Conservation (phyloP, 2,888 invertebrate species). For the Proisotoma minuta region DNA sequence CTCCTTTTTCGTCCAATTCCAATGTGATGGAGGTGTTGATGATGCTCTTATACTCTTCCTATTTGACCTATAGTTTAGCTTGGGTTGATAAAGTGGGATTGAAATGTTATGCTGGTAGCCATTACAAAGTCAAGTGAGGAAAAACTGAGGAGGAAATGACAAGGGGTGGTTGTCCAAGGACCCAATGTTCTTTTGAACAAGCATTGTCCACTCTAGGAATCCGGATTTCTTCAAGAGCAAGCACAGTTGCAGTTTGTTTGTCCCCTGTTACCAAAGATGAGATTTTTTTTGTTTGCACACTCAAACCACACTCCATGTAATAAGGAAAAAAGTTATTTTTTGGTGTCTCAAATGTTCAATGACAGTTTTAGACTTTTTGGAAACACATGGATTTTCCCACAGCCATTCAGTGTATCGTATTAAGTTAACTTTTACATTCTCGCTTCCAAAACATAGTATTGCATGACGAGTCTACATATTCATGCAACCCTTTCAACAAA, state of each 20-base stretch:
- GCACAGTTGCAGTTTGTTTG: not conserved
- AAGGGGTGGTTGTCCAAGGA: not conserved
- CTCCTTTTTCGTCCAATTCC: too few species aligned
- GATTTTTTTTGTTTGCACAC: conserved; percentile 4
- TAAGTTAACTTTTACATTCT: conserved; percentile 12
- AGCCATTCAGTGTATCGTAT: conserved; percentile 21
- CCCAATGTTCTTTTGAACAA: not conserved
- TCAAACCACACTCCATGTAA: conserved; percentile 3
- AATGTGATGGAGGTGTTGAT: too few species aligned
- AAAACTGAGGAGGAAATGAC: not conserved
- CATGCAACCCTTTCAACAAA: conserved; percentile 21
- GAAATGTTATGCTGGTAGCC: too few species aligned
- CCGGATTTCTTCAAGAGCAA: not conserved
- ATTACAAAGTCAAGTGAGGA: too few species aligned
- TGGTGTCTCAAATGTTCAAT: too few species aligned
- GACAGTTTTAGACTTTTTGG: not conserved
- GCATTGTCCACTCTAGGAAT: not conserved
- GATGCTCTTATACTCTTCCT: too few species aligned
- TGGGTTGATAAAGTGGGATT: too few species aligned
- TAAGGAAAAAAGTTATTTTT: too few species aligned
- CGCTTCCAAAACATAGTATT: too few species aligned
- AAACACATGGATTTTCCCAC: conserved; percentile 32
- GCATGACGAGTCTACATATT: conserved; percentile 34
- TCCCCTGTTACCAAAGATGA: too few species aligned
- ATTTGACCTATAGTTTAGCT: too few species aligned